Evolutionary conservation across 2,888 invertebrate genomes (phyloP).

Genomic region (Pheosia tremula): DNA sequence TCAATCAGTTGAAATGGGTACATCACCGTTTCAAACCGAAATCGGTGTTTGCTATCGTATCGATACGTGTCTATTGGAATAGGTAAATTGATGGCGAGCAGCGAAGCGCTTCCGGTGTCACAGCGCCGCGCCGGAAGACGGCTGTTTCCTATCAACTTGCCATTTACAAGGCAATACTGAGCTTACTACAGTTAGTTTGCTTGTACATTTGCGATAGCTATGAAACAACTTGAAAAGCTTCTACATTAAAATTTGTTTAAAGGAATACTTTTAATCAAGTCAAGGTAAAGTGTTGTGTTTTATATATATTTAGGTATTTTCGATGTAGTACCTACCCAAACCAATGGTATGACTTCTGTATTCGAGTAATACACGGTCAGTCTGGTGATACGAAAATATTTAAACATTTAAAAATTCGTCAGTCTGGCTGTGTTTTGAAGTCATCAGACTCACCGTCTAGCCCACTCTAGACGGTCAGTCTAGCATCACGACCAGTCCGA

Average conservation of each 20-base stretch:
- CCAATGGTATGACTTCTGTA: too few relatives aligned
- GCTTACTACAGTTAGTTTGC: neutral
- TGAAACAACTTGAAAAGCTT: neutral
- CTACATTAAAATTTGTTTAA: neutral
- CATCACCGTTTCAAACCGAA: neutral
- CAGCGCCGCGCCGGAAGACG: constrained; percentile 34
- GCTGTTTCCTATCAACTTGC: constrained; percentile 39
- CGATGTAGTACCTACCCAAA: too few relatives aligned
- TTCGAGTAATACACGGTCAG: too few relatives aligned
- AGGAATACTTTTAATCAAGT: too few relatives aligned
- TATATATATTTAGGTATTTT: too few relatives aligned
- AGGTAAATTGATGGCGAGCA: constrained; percentile 15
- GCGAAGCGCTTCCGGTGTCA: constrained; percentile 44
- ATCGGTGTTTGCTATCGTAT: neutral
- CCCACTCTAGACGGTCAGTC: too few relatives aligned
- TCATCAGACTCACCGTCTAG: too few relatives aligned
- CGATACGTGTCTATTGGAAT: constrained; percentile 7
- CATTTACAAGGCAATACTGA: constrained; percentile 10
- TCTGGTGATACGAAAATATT: too few relatives aligned
- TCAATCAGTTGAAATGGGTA: neutral
- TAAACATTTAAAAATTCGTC: too few relatives aligned
- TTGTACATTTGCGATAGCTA: neutral
- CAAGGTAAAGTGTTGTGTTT: too few relatives aligned
- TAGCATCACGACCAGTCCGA: too few relatives aligned
- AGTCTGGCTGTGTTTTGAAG: too few relatives aligned